Evolutionary conservation across 2,113 vertebrate species (phyloP), one percentile per base, ranked within the genome.

Genomic region (Sterna hirundo): DNA sequence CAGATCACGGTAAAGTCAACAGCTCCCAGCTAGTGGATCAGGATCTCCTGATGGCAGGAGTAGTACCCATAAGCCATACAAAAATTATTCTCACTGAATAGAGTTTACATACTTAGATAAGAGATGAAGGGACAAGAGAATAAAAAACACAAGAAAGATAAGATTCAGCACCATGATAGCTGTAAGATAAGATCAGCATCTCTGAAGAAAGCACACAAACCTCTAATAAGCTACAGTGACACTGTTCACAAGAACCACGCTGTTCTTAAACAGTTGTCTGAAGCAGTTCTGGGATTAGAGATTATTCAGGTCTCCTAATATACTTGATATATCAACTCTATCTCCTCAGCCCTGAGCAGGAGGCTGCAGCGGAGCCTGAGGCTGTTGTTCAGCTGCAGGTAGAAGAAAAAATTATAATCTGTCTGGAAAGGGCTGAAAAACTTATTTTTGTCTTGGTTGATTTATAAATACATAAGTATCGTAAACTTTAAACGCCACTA

Each of bases 401-500:
- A 88, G 49, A 86, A 58, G 21, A 38, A 76, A 77, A 25, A 8
- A 40, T 3, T 32, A 79, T 52, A 90, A 83, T 36, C 34, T 58
- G 32, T 14, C 46, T 83, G 72, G 61, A 94, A 66, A 92, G 8
- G 32, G 65, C n/a, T 90, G 72, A 78, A 86, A 91, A 83, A 83
- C 3, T 4, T 88, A 71, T 80, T 94, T 88, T 77, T 86, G 25
- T 32, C 38, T 74, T 66, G 6, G 9, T 84, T 80, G 92, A 46
- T 62, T 66, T 62, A 66, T 34, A 88, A 88, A 74, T 70, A 30
- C 13, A 1, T 62, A 81, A 71, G 10, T 42, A 88, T 70, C 20
- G 17, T 57, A 12, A 25, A 16, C 49, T 57, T 88, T 66, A 83
- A 88, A n/a, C 27, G 26, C 58, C 27, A 13, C 54, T 54, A 15